Base-by-base conservation (phyloP, 2,888 invertebrate species). In the Branchipolynoe longqiensis region DNA sequence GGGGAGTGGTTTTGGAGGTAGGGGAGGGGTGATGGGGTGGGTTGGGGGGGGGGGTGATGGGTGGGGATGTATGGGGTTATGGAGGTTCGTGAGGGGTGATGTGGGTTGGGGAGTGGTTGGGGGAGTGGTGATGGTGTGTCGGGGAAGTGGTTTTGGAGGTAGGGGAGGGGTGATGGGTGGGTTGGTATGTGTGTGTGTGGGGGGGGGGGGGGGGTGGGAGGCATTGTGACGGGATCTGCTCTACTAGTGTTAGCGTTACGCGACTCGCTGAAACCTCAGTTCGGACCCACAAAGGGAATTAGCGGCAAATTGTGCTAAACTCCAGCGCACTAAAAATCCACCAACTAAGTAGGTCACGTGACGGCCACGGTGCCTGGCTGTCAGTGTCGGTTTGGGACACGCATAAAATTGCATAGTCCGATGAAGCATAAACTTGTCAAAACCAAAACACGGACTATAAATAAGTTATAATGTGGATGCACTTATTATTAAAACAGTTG, bases 251-350 rank as follows among this genome's bases (percentile, higher is more conserved):
- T n/a, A n/a, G n/a, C 33, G 8, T 31, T 25, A 25, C 64, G 28
- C 64, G 6, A 64, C 6, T 64, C 64, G 64, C 33, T 64, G 33
- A 64, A 28, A 33, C 64, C 6, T 4, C 22, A 64, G 28, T 28
- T 64, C 64, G 12, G 33, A 33, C 33, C 33, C 31, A 64, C 64
- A 64, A 64, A 64, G 64, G 33, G 33, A 64, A 64, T 64, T 64
- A 64, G 33, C 64, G 31, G n/a, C 12, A 64, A 64, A 64, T 64
- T 64, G 64, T 64, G n/a, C 33, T 33, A n/a, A 64, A n/a, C 64
- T n/a, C 59, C 14, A 59, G 22, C n/a, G n/a, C 25, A 31, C 33
- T 25, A 64, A 64, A 33, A 6, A 33, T 31, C 3, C 59, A 12
- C 33, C 33, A 64, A 64, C 33, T 64, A 64, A 64, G n/a, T 64